A percentile compares a stretch with the other conserved stretches of the same genome.
These are phyloP conservation scores for Passerculus sandwichensis DNA, from an alignment of 2,797 vertebrate genomes.

Conservation along the genomic window DNA sequence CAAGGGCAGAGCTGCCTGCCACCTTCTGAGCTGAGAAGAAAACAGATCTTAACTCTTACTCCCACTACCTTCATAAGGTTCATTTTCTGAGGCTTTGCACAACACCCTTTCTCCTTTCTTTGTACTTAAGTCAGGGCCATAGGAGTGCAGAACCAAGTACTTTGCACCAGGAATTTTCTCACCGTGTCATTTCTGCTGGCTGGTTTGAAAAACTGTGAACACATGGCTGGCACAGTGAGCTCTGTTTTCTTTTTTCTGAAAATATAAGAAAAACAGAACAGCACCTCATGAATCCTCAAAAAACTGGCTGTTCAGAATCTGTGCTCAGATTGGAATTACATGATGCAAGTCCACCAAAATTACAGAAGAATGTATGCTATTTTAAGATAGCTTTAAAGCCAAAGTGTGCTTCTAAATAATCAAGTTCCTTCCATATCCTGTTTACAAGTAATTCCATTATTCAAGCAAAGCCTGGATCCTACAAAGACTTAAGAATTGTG, in stretches of 20 bases:
- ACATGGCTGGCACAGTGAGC: neutral
- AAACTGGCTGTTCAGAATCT: neutral
- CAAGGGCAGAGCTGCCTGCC: neutral
- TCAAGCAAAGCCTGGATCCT: neutral
- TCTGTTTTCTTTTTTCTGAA: neutral
- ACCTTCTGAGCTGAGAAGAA: neutral
- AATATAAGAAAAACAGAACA: neutral
- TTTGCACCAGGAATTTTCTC: neutral
- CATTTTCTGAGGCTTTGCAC: neutral
- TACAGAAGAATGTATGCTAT: neutral
- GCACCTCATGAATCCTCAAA: neutral
- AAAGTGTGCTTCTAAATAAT: neutral
- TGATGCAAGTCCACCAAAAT: neutral
- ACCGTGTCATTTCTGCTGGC: neutral
- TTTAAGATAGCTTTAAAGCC: neutral
- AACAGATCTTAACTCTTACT: fast-evolving
- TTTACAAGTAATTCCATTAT: neutral
- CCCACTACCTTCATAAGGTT: neutral
- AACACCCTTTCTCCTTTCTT: neutral
- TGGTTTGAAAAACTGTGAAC: neutral
- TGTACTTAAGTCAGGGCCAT: neutral
- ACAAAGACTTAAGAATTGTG: fast-evolving
- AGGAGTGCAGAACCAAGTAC: neutral
- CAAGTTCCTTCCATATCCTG: neutral
- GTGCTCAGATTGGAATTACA: neutral